Base-by-base conservation (phyloP, 2,797 vertebrate genomes). In the Peromyscus attwateri region DNA sequence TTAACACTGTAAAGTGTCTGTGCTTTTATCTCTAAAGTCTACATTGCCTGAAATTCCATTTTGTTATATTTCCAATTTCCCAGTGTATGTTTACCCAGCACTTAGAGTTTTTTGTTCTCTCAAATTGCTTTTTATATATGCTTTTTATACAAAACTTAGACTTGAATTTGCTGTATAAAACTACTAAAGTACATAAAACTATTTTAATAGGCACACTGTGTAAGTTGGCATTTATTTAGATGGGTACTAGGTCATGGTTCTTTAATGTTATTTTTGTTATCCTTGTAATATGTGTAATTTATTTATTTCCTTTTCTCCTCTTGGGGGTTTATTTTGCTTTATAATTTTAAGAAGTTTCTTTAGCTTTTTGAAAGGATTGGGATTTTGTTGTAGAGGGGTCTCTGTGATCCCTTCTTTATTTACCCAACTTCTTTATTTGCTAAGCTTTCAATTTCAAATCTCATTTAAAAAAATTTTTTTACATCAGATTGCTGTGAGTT, bases 391-490 rank as follows among this genome's bases (percentile, higher is more conserved):
- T 13, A 66, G 37, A 75, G 10, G 49, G 49, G 3, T 43, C 31
- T n/a, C 4, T 49, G 43, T n/a, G 6, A 85, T n/a, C 29, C 31
- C 40, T 23, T 84, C 10, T 46, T 84, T 85, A 85, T n/a, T 85
- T 68, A 68, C 1, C 6, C 19, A 68, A 49, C 21, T 85, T 49
- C 83, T 85, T 85, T 34, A 83, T 95, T n/a, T 85, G 34, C 27
- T 68, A 75, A 80, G 29, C 52, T 94, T 94, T 92, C 31, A 46
- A 62, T 94, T 94, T 92, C 31, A 55, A 62, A 84, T 73, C 68
- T 88, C 62, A 77, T 49, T 23, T 89, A 84, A 77, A 76, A 46
- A 3, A n/a, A n/a, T 16, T 16, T 55, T 55, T 52, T 31, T 37
- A 70, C 46, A 49, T 55, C 11, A 55, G 52, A 55, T 55, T 55